Evolutionary conservation across 2,113 vertebrate species (phyloP).

Genomic region (Melanostigma gelatinosum): DNA sequence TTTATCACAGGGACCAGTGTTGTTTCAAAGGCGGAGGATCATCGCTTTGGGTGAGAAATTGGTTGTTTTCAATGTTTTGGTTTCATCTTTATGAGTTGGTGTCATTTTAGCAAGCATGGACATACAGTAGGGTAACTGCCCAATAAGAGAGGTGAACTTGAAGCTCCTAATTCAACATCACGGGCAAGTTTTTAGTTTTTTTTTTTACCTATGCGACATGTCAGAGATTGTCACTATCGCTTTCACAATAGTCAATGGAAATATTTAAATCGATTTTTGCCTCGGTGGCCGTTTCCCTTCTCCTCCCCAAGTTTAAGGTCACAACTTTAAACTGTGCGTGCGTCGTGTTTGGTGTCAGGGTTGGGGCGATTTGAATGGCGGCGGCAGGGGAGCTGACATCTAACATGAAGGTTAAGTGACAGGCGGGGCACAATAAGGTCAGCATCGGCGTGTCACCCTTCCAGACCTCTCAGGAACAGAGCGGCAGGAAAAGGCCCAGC

Average conservation of each 20-base stretch:
- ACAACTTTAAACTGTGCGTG: constrained; percentile 67
- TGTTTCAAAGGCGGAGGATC: constrained; percentile 62
- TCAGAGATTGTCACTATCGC: neutral
- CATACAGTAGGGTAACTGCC: constrained; percentile 4
- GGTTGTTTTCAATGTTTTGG: constrained; percentile 48
- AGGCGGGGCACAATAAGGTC: constrained; percentile 82
- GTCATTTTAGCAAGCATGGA: constrained; percentile 1
- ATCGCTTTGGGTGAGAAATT: constrained; percentile 65
- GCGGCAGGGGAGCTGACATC: constrained; percentile 78
- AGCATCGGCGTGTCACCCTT: constrained; percentile 78
- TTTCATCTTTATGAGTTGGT: constrained; percentile 37
- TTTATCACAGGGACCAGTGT: constrained; percentile 68
- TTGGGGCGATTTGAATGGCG: constrained; percentile 68
- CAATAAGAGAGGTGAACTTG: constrained; percentile 2
- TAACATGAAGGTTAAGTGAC: constrained; percentile 85
- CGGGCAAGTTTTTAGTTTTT: neutral
- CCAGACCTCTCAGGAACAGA: constrained; percentile 80
- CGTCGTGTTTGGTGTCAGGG: constrained; percentile 64
- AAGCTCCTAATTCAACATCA: neutral
- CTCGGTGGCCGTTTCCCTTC: constrained; percentile 42
- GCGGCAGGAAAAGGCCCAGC: constrained; percentile 79
- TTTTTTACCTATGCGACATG: neutral
- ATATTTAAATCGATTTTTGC: constrained; percentile 18
- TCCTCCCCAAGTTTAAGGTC: constrained; percentile 69
- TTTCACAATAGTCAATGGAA: neutral